Conservation (phyloP, 2,888 invertebrate species). For the Cephus rjabovi region DNA sequence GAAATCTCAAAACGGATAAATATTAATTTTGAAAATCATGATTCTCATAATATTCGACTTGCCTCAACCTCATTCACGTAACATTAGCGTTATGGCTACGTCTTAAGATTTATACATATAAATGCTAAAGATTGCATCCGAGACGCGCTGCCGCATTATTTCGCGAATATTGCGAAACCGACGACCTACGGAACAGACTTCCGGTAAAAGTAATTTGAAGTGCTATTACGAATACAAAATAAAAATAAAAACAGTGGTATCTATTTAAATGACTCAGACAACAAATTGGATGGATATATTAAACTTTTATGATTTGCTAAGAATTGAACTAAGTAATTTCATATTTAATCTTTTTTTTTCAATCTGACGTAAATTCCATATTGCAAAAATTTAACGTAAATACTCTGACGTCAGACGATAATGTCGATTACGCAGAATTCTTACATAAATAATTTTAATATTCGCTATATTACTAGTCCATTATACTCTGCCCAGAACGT, state of each 20-base stretch:
- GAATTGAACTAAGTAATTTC: background rate
- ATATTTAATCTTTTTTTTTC: background rate
- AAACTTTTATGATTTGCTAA: background rate
- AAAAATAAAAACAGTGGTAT: background rate
- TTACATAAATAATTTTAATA: background rate
- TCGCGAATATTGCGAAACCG: background rate
- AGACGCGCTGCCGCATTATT: background rate
- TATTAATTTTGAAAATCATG: background rate
- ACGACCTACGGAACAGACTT: background rate
- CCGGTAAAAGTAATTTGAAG: background rate
- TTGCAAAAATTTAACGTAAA: background rate
- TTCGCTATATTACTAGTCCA: background rate
- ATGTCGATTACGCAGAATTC: background rate
- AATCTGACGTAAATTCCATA: background rate
- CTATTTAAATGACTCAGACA: background rate
- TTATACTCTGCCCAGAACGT: background rate
- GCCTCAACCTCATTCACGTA: background rate
- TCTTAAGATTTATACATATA: background rate
- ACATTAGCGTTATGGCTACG: background rate
- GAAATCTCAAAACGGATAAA: background rate
- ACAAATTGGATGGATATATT: background rate
- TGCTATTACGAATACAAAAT: background rate
- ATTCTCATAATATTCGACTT: background rate
- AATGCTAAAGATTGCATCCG: background rate
- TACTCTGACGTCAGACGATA: background rate